Base-by-base conservation (phyloP, 2,797 vertebrate species). In the Myoxocephalus aenaeus region DNA sequence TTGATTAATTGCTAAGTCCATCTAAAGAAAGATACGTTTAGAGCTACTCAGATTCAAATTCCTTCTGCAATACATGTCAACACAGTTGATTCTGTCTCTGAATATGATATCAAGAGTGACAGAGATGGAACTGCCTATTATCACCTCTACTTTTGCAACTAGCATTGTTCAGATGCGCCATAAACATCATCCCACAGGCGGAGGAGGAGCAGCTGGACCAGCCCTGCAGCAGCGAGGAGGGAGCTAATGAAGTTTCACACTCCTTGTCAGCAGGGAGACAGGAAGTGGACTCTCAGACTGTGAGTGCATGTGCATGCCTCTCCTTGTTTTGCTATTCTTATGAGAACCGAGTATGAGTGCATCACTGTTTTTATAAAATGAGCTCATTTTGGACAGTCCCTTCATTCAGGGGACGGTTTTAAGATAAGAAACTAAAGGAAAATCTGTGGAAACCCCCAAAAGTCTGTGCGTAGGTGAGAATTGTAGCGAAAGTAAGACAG, bases 221-320 rank as follows among this genome's bases (percentile, higher is more conserved):
- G 68, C 32, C 50, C 77, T 63, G 67, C 77, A 76, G 75, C 79
- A 70, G 58, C 25, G 65, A 78, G 79, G 62, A 83, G 73, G 59
- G 80, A 64, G 77, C 71, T 93, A 90, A 91, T 89, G 83, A 84
- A 81, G 87, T 87, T 89, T 90, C 81, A 86, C 85, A 87, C 86
- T 79, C 62, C 67, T 58, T 67, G 61, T 84, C 72, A 67, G 63
- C 73, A 54, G 69, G 18, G 65, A 90, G 86, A 75, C 80, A 86
- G 83, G 87, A 88, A 89, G 88, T 80, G 20, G 70, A 80, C 82
- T 78, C 75, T 77, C 65, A 67, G 20, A 51, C 53, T 53, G 48
- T 18, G 68, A 62, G 75, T 66, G 40, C 5, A 9, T 73, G 54
- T 64, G 64, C 22, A 59, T 72, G 74, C 12, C 38, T 46, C 44